Evolutionary conservation across 2,888 invertebrate genomes (phyloP).

Genomic region (Drosophila phalerata): DNA sequence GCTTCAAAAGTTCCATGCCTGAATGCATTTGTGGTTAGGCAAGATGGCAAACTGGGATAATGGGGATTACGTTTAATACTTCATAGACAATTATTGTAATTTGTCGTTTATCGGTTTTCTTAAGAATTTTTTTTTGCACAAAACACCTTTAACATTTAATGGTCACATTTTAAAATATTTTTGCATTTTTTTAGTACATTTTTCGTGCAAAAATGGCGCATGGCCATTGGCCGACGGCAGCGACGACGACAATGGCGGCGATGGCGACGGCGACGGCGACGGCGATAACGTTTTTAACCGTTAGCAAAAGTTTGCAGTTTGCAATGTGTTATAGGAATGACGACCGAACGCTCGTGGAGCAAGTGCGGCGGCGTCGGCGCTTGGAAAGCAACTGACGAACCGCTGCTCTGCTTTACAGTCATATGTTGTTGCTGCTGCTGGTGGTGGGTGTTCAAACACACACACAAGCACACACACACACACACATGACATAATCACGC

Average conservation of each 20-base stretch:
- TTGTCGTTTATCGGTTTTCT: slow-evolving; percentile 3
- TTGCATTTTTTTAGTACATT: slow-evolving; percentile 30
- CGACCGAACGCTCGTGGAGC: slow-evolving; percentile 59
- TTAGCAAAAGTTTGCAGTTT: slow-evolving; percentile 52
- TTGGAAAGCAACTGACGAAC: slow-evolving; percentile 77
- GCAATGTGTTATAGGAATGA: slow-evolving; percentile 53
- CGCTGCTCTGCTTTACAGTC: slow-evolving; percentile 50
- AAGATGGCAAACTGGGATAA: slow-evolving; percentile 24
- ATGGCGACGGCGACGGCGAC: slow-evolving; percentile 20
- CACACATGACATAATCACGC: slow-evolving; percentile 76
- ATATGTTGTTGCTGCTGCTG: slow-evolving; percentile 40
- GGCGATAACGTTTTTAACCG: slow-evolving; percentile 49
- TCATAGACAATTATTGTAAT: slow-evolving; percentile 16
- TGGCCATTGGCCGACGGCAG: slow-evolving; percentile 64
- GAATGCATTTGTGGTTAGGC: slow-evolving; percentile 20
- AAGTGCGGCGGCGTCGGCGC: slow-evolving; percentile 76
- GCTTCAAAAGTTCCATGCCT: slow-evolving; percentile 85
- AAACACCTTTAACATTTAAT: slow-evolving; percentile 24
- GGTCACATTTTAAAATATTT: slow-evolving; percentile 46
- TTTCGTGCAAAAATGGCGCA: slow-evolving; percentile 42
- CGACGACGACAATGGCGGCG: slow-evolving; percentile 36
- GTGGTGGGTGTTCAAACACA: slow-evolving; percentile 42
- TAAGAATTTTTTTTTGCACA: slow-evolving; percentile 24
- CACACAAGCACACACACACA: slow-evolving; percentile 19
- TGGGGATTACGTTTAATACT: slow-evolving; percentile 2